Conservation (phyloP, 2,888 invertebrate genomes). For the Pardosa pseudoannulata region DNA sequence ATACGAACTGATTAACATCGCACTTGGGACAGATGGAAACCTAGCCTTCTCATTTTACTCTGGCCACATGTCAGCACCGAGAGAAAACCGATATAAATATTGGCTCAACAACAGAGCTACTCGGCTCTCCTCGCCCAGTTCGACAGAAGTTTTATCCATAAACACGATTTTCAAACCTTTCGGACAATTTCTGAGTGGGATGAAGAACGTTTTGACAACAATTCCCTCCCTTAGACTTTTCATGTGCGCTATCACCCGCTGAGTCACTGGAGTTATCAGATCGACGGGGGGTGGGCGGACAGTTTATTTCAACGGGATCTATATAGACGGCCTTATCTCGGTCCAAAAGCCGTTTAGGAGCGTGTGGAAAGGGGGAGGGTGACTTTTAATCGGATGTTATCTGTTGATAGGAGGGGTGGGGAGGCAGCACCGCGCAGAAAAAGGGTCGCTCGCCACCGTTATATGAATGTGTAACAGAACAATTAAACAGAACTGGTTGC, state of each 20-base stretch:
- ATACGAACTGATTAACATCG: too few species aligned
- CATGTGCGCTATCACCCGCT: conserved; percentile 19
- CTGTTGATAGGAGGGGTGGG: conserved; percentile 8
- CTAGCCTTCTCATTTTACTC: background rate
- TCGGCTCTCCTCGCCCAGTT: background rate
- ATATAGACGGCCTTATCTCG: conserved; percentile 9
- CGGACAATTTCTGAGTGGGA: background rate
- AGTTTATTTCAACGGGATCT: conserved; percentile 35
- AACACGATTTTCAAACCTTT: conserved; percentile 33
- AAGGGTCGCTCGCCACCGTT: background rate
- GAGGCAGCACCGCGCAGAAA: background rate
- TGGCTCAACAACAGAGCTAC: background rate
- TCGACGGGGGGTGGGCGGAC: conserved; percentile 7
- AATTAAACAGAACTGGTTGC: background rate
- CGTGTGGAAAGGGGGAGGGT: background rate
- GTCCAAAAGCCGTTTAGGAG: conserved; percentile 45
- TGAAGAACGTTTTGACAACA: background rate
- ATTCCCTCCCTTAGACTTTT: conserved; percentile 10
- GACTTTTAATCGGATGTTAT: conserved; percentile 18
- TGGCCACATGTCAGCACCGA: background rate
- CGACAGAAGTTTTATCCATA: conserved; percentile 50
- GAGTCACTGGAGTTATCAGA: conserved; percentile 29
- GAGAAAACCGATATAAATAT: background rate
- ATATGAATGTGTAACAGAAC: background rate
- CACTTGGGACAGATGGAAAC: background rate